These are phyloP conservation scores for Drosophila diplacantha DNA, from an alignment of 2,888 invertebrate species.

Conservation along the genomic window DNA sequence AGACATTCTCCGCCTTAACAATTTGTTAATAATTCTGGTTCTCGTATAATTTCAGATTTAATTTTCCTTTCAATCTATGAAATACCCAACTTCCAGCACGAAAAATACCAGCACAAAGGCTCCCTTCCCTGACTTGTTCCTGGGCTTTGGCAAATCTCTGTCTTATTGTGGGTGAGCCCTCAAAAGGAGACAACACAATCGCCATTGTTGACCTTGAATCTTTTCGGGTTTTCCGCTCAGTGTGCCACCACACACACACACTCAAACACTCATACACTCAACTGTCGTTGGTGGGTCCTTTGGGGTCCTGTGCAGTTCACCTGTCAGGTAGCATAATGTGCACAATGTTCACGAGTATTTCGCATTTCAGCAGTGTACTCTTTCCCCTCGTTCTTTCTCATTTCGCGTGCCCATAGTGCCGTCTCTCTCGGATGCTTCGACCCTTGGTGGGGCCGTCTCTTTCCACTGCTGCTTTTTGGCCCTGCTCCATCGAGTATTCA, in stretches of 20 bases:
- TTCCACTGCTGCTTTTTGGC: slow-evolving; percentile 5
- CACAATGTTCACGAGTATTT: slow-evolving; percentile 39
- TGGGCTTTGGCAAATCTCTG: slow-evolving; percentile 5
- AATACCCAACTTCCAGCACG: neutral
- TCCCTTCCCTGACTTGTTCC: neutral
- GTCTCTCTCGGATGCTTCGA: slow-evolving; percentile 1
- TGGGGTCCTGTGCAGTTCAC: slow-evolving; percentile 21
- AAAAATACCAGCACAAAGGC: neutral
- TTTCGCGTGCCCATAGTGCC: neutral
- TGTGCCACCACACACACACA: neutral
- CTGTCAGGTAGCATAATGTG: slow-evolving; percentile 41
- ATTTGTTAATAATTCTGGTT: neutral
- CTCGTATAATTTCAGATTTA: neutral
- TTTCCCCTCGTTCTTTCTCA: neutral
- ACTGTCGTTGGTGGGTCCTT: slow-evolving; percentile 3
- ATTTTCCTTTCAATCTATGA: neutral
- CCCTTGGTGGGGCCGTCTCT: neutral
- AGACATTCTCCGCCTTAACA: neutral
- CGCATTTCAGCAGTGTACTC: slow-evolving; percentile 21
- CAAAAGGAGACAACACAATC: neutral
- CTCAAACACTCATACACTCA: neutral
- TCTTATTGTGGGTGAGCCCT: neutral
- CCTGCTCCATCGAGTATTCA: slow-evolving; percentile 35
- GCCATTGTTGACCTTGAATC: slow-evolving; percentile 12
- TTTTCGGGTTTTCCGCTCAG: slow-evolving; percentile 5